These are phyloP conservation scores for Metopolophium dirhodum DNA, from an alignment of 1,140 invertebrate species.

Conservation along the genomic window DNA sequence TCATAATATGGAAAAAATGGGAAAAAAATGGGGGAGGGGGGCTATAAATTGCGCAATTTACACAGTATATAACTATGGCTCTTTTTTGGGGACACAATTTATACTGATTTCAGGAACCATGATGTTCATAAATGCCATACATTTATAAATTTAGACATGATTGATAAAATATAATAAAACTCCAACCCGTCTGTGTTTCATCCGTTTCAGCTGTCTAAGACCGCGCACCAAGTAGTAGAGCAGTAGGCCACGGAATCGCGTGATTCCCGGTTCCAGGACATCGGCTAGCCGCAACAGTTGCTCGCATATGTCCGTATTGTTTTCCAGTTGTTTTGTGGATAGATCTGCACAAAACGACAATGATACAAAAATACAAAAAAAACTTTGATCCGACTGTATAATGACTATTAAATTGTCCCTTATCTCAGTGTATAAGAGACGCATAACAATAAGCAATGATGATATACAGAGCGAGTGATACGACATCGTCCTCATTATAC, in stretches of 20 bases:
- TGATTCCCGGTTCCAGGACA: constrained; percentile 70
- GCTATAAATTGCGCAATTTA: no score
- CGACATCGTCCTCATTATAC: not conserved
- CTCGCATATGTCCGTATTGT: constrained; percentile 71
- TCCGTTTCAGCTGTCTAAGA: constrained; percentile 59
- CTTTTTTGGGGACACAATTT: no score
- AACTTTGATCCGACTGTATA: no score
- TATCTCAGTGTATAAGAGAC: not conserved
- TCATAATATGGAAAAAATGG: no score
- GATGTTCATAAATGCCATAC: not conserved
- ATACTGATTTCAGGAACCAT: not conserved
- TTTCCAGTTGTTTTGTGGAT: constrained; percentile 66
- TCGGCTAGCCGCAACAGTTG: constrained; percentile 71
- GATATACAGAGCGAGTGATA: no score
- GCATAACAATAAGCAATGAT: not conserved
- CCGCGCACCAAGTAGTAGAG: constrained; percentile 72
- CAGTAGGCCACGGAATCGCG: constrained; percentile 69
- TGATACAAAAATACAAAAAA: not conserved
- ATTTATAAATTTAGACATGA: not conserved
- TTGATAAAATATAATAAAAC: not conserved
- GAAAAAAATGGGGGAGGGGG: no score
- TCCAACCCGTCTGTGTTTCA: not conserved
- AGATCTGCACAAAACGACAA: constrained; percentile 65
- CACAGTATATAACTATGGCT: no score
- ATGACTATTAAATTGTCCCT: not conserved